A percentile compares a stretch with the other conserved stretches of the same genome.
Evolutionary conservation across 2,888 invertebrate species (phyloP).

Genomic region (Tineola bisselliella): DNA sequence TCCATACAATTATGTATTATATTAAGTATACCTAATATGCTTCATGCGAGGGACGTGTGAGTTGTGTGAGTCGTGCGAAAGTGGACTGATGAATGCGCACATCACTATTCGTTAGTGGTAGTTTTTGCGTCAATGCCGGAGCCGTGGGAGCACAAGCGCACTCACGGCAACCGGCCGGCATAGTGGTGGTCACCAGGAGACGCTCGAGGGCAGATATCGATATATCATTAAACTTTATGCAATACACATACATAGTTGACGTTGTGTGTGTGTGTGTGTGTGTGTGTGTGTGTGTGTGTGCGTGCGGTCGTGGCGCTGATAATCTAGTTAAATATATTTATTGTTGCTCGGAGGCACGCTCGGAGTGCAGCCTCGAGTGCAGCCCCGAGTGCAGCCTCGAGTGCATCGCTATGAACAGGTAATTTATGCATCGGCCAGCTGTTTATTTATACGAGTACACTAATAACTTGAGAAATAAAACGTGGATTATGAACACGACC

Average conservation of each 20-base stretch:
- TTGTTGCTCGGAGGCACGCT: neutral
- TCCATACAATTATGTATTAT: too few species aligned
- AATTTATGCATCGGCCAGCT: slow-evolving; percentile 1
- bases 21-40: too few species aligned
- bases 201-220: too few species aligned
- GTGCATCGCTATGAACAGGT: neutral
- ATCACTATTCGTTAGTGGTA: neutral
- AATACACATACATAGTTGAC: neutral
- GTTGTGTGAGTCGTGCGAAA: too few species aligned
- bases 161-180: neutral
- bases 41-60: too few species aligned
- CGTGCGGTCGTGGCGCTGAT: neutral
- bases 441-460: neutral
- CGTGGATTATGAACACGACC: neutral
- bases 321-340: slow-evolving; percentile 8
- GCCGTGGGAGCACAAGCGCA: neutral
- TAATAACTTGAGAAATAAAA: neutral
- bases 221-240: too few species aligned
- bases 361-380: neutral
- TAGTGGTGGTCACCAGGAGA: too few species aligned
- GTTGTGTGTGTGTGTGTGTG: neutral
- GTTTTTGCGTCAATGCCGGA: neutral
- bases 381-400: neutral
- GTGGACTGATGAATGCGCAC: too few species aligned
- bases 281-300: neutral